Conservation (phyloP, 2,797 vertebrate genomes). For the Channallabes apus region DNA sequence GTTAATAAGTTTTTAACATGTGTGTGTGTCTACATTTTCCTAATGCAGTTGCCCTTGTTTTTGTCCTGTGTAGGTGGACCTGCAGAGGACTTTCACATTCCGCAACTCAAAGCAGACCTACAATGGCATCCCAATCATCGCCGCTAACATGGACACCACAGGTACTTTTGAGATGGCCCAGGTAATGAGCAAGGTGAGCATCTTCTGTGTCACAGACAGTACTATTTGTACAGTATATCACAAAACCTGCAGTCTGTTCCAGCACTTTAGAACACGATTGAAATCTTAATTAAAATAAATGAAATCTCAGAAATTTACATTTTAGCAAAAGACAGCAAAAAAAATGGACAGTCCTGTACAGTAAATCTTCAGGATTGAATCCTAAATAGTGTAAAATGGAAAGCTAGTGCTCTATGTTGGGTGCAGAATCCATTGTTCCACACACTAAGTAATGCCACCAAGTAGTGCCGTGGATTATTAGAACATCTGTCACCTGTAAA, state of each 20-base stretch:
- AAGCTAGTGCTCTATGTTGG: no score
- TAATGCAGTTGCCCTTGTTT: not conserved
- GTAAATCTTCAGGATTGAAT: no score
- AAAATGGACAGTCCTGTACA: no score
- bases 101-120: conserved; percentile 97
- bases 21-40: conserved; percentile 7
- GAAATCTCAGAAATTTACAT: not conserved
- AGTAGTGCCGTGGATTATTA: no score
- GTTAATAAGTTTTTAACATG: not conserved
- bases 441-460: no score
- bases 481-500: no score
- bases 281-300: not conserved
- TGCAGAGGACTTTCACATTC: conserved; percentile 91
- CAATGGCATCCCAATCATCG: conserved; percentile 93
- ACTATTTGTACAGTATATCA: not conserved
- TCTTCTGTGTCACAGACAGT: not conserved
- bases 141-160: conserved; percentile 98
- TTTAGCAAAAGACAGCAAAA: not conserved
- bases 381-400: no score
- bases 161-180: conserved; percentile 97
- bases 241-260: not conserved
- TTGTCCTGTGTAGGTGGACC: conserved; percentile 80
- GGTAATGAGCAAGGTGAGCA: conserved; percentile 89
- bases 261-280: not conserved
- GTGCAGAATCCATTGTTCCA: no score